Evolutionary conservation across 2,113 vertebrate genomes (phyloP).

Genomic region (Poicephalus meyeri): DNA sequence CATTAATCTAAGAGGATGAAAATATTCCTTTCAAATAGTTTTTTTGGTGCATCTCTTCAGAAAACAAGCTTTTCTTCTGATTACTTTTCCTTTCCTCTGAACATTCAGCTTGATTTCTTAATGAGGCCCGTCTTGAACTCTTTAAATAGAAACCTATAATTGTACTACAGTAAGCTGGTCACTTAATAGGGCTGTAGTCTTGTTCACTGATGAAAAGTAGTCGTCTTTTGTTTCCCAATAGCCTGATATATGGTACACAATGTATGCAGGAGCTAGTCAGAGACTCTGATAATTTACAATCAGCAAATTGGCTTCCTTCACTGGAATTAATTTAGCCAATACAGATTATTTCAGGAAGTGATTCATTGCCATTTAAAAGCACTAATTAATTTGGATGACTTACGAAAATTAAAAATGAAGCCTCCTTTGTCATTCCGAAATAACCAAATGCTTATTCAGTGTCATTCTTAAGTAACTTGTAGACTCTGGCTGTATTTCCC

Average conservation of each 20-base stretch:
- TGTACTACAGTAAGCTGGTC: not conserved
- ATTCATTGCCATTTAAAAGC: slow-evolving; percentile 57
- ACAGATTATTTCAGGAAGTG: slow-evolving; percentile 60
- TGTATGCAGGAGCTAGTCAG: not conserved
- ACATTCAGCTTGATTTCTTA: not conserved
- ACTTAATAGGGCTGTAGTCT: slow-evolving; percentile 8
- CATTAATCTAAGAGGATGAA: not conserved
- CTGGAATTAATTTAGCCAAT: slow-evolving; percentile 60
- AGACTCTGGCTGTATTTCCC: not conserved
- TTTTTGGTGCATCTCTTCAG: not conserved
- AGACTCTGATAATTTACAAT: slow-evolving; percentile 30
- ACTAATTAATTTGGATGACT: slow-evolving; percentile 53
- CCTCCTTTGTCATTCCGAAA: slow-evolving; percentile 52
- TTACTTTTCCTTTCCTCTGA: not conserved
- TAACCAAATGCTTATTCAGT: slow-evolving; percentile 23
- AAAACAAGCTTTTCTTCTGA: not conserved
- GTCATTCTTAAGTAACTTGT: slow-evolving; percentile 25
- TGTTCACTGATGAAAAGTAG: slow-evolving; percentile 46
- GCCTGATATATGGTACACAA: slow-evolving; percentile 27
- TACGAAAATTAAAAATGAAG: slow-evolving; percentile 48
- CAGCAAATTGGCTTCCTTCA: slow-evolving; percentile 54
- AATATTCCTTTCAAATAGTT: not conserved
- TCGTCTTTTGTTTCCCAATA: slow-evolving; percentile 39
- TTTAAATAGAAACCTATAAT: slow-evolving; percentile 19
- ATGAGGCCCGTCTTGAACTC: slow-evolving; percentile 4